Evolutionary conservation across 2,888 invertebrate genomes (phyloP).

Genomic region (Melanostoma mellinum): DNA sequence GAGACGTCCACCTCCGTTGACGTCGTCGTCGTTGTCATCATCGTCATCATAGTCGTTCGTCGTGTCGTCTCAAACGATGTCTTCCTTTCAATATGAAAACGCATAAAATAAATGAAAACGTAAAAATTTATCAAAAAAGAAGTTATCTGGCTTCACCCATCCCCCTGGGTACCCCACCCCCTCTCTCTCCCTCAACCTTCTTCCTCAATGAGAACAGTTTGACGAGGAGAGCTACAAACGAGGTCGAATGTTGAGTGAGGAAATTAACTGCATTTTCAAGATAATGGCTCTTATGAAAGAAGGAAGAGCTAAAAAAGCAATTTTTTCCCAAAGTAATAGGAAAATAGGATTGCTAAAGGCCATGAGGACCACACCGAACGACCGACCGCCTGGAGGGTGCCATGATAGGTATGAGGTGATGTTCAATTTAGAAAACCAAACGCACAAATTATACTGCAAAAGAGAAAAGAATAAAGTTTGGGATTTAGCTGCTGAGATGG

Average conservation of each 20-base stretch:
- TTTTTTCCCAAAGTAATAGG: not conserved
- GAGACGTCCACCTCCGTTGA: constrained; percentile 17
- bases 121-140: constrained; percentile 44
- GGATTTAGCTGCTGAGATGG: not conserved
- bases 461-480: constrained; percentile 16
- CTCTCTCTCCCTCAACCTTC: not conserved
- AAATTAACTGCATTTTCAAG: constrained; percentile 62
- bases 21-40: not conserved
- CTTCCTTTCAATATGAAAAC: constrained; percentile 34
- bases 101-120: constrained; percentile 59
- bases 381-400: too few relatives aligned
- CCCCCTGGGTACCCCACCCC: not conserved
- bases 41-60: constrained; percentile 4
- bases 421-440: constrained; percentile 39
- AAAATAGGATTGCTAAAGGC: constrained; percentile 31
- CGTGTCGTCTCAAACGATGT: constrained; percentile 21
- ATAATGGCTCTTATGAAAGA: constrained; percentile 42
- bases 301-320: constrained; percentile 22
- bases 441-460: constrained; percentile 24
- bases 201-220: not conserved
- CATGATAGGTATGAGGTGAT: not conserved
- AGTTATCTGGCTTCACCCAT: not conserved
- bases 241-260: constrained; percentile 42
- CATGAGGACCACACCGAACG: too few relatives aligned
- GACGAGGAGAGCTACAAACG: constrained; percentile 22